phyloP scores from a whole-genome alignment of 2,797 vertebrate genomes.

The Poecilia picta region DNA sequence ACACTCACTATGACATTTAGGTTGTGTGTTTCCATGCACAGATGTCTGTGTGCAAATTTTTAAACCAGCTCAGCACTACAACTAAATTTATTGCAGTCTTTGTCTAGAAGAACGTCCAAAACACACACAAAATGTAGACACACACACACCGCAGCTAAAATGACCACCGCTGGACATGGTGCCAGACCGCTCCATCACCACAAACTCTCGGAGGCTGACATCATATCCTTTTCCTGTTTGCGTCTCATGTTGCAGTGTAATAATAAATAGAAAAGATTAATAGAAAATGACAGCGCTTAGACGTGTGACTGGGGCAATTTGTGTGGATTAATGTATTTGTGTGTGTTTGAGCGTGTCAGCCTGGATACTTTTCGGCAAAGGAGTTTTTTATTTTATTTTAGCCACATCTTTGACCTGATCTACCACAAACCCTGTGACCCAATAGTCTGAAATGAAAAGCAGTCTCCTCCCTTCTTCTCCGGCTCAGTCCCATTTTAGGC shows the following conservation, averaged over 20 bases:
- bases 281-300: slow-evolving; percentile 66
- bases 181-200: slow-evolving; percentile 71
- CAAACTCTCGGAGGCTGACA: slow-evolving; percentile 68
- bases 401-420: slow-evolving; percentile 69
- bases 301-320: slow-evolving; percentile 35
- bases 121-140: slow-evolving; percentile 68
- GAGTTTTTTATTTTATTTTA: slow-evolving; percentile 47
- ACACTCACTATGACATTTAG: slow-evolving; percentile 61
- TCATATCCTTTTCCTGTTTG: slow-evolving; percentile 79
- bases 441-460: slow-evolving; percentile 44
- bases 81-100: slow-evolving; percentile 71
- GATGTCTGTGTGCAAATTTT: slow-evolving; percentile 43
- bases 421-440: slow-evolving; percentile 74
- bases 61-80: slow-evolving; percentile 73
- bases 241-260: slow-evolving; percentile 59
- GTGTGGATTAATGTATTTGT: slow-evolving; percentile 28
- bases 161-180: slow-evolving; percentile 52
- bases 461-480: slow-evolving; percentile 53
- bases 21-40: background rate
- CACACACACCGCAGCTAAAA: slow-evolving; percentile 69
- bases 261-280: slow-evolving; percentile 73
- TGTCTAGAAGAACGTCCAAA: slow-evolving; percentile 67
- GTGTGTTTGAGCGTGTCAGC: slow-evolving; percentile 14
- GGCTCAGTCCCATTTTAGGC: slow-evolving; percentile 52
- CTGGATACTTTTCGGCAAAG: slow-evolving; percentile 46